phyloP scores from a whole-genome alignment of 2,888 invertebrate species.

The Gryllus longicercus region DNA sequence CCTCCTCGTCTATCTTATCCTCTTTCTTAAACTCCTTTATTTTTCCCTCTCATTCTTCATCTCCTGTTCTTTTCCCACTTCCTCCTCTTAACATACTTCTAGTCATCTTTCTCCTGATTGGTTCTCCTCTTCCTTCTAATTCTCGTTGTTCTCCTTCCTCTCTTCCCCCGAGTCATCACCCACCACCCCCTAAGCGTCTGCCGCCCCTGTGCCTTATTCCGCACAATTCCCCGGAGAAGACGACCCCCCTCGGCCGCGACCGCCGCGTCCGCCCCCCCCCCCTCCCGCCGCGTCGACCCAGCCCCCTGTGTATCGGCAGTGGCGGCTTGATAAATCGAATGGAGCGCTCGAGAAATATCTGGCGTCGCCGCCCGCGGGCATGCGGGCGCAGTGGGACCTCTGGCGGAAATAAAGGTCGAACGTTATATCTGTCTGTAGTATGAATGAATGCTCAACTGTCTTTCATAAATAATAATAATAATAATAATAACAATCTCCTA shows the following conservation, averaged over 20 bases:
- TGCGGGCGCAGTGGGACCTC: too few species aligned
- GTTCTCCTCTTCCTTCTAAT: neutral
- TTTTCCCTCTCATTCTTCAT: neutral
- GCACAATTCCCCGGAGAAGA: neutral
- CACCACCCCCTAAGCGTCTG: neutral
- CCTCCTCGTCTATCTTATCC: neutral
- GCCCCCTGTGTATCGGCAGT: slow-evolving; percentile 4
- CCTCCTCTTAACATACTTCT: neutral
- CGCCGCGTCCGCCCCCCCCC: neutral
- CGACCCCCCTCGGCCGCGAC: neutral
- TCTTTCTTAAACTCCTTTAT: neutral
- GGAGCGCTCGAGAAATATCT: neutral
- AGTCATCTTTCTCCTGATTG: neutral
- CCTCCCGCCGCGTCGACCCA: neutral
- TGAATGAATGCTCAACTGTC: too few species aligned
- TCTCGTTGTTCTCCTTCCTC: neutral
- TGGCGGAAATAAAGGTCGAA: too few species aligned
- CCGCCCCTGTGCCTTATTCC: neutral
- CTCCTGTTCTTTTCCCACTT: neutral
- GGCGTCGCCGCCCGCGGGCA: neutral
- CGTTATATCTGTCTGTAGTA: too few species aligned
- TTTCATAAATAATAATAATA: too few species aligned
- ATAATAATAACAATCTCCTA: too few species aligned
- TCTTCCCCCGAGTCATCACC: neutral
- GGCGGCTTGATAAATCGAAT: neutral